These are phyloP conservation scores for Triplophysa bombifrons DNA, from an alignment of 2,797 vertebrate species.

Conservation along the genomic window DNA sequence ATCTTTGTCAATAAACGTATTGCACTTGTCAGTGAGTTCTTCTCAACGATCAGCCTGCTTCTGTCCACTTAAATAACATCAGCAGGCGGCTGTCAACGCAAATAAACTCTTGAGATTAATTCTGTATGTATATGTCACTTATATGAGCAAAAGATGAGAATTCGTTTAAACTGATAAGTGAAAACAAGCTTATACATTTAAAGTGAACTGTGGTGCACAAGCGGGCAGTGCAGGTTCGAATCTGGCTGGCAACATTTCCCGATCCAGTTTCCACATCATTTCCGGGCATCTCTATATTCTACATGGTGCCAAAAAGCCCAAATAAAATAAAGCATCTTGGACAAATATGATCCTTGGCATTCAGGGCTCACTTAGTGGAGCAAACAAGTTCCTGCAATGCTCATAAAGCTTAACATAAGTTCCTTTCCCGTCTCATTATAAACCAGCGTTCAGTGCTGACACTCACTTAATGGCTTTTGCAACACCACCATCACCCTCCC, in stretches of 20 bases:
- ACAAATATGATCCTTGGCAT: not conserved
- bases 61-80: not conserved
- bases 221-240: not conserved
- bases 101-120: not conserved
- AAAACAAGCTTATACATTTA: not conserved
- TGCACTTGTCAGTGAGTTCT: conserved; percentile 2
- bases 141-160: not conserved
- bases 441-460: conserved; percentile 25
- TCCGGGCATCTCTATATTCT: not conserved
- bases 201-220: not conserved
- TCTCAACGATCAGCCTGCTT: not conserved
- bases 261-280: not conserved
- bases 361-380: not conserved
- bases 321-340: not conserved
- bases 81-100: not conserved
- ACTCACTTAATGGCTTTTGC: conserved; percentile 20
- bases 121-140: not conserved
- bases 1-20: conserved; percentile 15
- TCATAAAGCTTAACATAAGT: conserved; percentile 12
- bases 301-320: not conserved
- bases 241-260: not conserved
- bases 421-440: conserved; percentile 22
- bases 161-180: not conserved
- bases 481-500: conserved; percentile 17
- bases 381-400: not conserved